Percentiles rank a stretch among this genome's conserved stretches.
Conservation (phyloP, 2,113 vertebrate species). For the Mola mola region DNA sequence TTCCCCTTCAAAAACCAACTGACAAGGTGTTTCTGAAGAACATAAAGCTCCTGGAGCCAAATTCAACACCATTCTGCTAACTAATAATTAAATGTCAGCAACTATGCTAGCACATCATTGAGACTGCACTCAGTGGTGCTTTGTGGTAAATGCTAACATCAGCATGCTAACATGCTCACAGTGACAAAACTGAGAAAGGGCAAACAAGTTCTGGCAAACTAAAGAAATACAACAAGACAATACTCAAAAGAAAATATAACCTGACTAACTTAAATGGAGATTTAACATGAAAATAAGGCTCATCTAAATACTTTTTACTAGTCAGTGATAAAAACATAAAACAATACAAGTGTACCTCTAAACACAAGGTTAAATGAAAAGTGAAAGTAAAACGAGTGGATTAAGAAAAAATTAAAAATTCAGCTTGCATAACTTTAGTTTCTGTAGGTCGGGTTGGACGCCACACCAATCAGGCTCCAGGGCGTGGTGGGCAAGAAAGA, state of each 20-base stretch:
- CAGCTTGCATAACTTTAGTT: too few species aligned
- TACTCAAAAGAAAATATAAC: too few species aligned
- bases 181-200: too few species aligned
- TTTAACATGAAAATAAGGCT: not conserved
- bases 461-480: too few species aligned
- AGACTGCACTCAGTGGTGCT: not conserved
- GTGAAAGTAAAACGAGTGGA: too few species aligned
- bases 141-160: not conserved
- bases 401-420: too few species aligned
- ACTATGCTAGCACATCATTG: not conserved
- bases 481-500: too few species aligned
- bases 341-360: not conserved
- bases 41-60: not conserved
- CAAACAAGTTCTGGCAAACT: too few species aligned
- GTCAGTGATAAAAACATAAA: not conserved
- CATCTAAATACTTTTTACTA: not conserved
- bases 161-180: not conserved
- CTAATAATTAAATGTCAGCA: not conserved
- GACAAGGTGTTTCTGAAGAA: not conserved
- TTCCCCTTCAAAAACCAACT: conserved; percentile 4
- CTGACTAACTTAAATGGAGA: too few species aligned
- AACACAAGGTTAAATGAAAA: too few species aligned
- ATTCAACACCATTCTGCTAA: not conserved
- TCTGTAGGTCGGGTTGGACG: too few species aligned
- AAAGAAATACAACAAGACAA: too few species aligned